Conservation (phyloP, 2,888 invertebrate species). For the Synergus laeviventris region DNA sequence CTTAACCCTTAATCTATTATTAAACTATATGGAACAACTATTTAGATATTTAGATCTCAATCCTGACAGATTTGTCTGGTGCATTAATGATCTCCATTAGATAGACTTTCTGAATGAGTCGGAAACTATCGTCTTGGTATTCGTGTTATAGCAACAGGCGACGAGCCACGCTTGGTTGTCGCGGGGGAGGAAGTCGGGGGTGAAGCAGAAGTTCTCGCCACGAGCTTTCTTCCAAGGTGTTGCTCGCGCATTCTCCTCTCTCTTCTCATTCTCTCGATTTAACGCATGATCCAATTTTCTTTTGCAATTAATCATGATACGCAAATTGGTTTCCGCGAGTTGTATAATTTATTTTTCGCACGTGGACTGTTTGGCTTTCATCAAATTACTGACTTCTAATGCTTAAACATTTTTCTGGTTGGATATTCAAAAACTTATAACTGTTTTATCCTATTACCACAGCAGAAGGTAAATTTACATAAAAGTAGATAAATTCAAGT, state of each 20-base stretch:
- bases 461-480: no score
- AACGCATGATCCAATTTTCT: not conserved
- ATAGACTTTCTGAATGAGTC: conserved; percentile 46
- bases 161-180: conserved; percentile 45
- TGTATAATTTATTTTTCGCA: not conserved
- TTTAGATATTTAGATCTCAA: no score
- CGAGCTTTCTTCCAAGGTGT: conserved; percentile 2
- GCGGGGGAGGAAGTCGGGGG: conserved; percentile 41
- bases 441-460: no score
- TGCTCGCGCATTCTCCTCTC: not conserved
- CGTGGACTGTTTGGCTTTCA: not conserved
- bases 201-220: conserved; percentile 31
- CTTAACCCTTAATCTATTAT: no score
- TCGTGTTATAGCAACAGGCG: conserved; percentile 58
- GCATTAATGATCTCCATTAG: not conserved
- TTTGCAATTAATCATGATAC: not conserved
- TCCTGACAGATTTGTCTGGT: no score
- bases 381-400: not conserved
- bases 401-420: no score
- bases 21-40: no score
- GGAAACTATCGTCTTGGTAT: conserved; percentile 51
- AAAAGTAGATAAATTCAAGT: not conserved
- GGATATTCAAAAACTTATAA: no score
- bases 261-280: not conserved
- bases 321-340: not conserved